phyloP scores from a whole-genome alignment of 2,113 vertebrate genomes.

The Chlorodrepanis virens region DNA sequence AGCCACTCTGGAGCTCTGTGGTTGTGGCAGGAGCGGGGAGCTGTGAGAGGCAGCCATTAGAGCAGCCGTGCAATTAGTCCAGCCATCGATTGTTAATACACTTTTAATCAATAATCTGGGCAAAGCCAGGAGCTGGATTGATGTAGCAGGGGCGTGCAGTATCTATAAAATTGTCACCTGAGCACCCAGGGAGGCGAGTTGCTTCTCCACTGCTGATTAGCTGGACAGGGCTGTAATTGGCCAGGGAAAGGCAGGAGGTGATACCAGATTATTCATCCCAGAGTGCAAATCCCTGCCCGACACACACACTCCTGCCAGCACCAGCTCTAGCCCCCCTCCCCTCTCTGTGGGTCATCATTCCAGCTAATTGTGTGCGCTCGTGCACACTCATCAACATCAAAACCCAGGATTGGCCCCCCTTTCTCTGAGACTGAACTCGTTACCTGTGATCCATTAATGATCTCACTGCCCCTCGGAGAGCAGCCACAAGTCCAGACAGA shows the following conservation, averaged over 20 bases:
- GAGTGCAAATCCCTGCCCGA: neutral
- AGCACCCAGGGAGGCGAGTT: neutral
- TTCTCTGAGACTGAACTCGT: neutral
- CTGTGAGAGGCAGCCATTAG: neutral
- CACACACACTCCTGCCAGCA: neutral
- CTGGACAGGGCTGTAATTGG: rapidly evolving
- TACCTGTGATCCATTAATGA: rapidly evolving
- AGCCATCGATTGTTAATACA: neutral
- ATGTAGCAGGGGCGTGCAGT: neutral
- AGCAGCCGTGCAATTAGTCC: neutral
- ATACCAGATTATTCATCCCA: too few relatives aligned
- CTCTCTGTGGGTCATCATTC: rapidly evolving
- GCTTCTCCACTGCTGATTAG: neutral
- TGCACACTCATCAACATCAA: rapidly evolving
- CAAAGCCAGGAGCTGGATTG: neutral
- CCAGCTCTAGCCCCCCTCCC: rapidly evolving
- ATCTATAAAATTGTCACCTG: neutral
- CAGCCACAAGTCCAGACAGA: neutral
- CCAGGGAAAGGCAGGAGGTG: neutral
- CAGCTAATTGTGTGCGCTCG: rapidly evolving
- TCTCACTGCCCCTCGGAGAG: rapidly evolving
- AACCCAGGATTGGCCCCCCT: rapidly evolving
- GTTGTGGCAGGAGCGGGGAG: rapidly evolving
- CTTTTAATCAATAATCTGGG: neutral
- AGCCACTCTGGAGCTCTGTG: neutral